A percentile compares a stretch with the other conserved stretches of the same genome.
phyloP scores from a whole-genome alignment of 1,140 invertebrate species.

The Potamilus streckersoni region DNA sequence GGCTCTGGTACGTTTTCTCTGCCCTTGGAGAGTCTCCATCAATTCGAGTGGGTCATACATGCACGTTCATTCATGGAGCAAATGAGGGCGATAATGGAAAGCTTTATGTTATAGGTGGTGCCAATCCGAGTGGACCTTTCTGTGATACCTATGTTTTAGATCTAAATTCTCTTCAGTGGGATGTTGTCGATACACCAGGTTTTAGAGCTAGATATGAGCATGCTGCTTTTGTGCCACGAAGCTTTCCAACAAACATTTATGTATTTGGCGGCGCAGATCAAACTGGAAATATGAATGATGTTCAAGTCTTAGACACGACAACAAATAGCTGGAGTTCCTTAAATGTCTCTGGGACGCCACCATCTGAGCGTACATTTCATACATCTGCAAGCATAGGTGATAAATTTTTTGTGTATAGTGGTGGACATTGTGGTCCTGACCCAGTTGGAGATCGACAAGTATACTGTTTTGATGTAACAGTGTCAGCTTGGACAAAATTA shows the following conservation, averaged over 20 bases:
- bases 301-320: constrained; percentile 61
- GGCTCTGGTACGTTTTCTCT: constrained; percentile 64
- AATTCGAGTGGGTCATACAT: constrained; percentile 66
- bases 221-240: constrained; percentile 55
- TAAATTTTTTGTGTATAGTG: constrained; percentile 65
- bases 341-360: constrained; percentile 48
- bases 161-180: constrained; percentile 62
- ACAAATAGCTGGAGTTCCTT: constrained; percentile 54
- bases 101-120: constrained; percentile 66
- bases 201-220: constrained; percentile 65
- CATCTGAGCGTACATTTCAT: constrained; percentile 63
- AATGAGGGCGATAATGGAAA: constrained; percentile 55
- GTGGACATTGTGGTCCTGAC: constrained; percentile 62
- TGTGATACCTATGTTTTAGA: constrained; percentile 64
- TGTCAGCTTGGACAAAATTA: constrained; percentile 55
- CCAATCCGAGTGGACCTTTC: constrained; percentile 64
- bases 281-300: constrained; percentile 64
- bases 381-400: constrained; percentile 54
- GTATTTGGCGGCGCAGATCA: constrained; percentile 67
- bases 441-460: constrained; percentile 65
- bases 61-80: constrained; percentile 46
- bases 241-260: constrained; percentile 58
- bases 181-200: constrained; percentile 55
- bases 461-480: constrained; percentile 58
- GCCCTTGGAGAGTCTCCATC: constrained; percentile 61